Conservation (phyloP, 2,797 vertebrate genomes). For the Psittacula echo region DNA sequence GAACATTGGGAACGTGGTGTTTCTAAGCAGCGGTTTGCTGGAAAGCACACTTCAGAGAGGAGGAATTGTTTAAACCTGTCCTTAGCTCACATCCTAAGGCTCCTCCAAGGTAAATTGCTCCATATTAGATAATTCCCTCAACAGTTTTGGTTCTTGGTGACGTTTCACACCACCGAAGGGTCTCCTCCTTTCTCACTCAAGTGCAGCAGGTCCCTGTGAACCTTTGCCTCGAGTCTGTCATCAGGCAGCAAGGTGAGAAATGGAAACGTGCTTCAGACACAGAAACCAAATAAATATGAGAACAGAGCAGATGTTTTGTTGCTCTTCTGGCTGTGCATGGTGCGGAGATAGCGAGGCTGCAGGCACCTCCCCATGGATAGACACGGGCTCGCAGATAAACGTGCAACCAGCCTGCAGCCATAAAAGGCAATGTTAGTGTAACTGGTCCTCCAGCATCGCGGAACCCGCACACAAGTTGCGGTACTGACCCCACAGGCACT, state of each 20-base stretch:
- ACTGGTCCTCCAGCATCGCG: not conserved
- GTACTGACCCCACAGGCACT: not conserved
- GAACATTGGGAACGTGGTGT: not conserved
- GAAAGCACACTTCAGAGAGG: not conserved
- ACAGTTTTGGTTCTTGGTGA: not conserved
- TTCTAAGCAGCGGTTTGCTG: not conserved
- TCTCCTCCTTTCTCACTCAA: not conserved
- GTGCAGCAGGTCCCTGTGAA: fast-evolving
- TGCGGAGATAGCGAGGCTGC: fast-evolving
- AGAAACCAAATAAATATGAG: not conserved
- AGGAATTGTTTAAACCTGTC: not conserved
- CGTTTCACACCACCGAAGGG: fast-evolving
- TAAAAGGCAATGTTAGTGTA: conserved; percentile 1
- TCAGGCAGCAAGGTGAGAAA: not conserved
- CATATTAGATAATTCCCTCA: not conserved
- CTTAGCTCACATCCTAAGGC: not conserved
- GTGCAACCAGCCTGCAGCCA: not conserved
- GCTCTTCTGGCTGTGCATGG: fast-evolving
- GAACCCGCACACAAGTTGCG: not conserved
- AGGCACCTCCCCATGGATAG: not conserved
- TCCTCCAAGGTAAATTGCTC: not conserved
- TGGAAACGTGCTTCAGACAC: not conserved
- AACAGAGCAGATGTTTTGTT: not conserved
- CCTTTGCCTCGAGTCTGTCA: fast-evolving
- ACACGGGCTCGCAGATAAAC: not conserved